A percentile compares a stretch with the other conserved stretches of the same genome.
Conservation (phyloP, 2,797 vertebrate species). For the Benthosema pterotum region DNA sequence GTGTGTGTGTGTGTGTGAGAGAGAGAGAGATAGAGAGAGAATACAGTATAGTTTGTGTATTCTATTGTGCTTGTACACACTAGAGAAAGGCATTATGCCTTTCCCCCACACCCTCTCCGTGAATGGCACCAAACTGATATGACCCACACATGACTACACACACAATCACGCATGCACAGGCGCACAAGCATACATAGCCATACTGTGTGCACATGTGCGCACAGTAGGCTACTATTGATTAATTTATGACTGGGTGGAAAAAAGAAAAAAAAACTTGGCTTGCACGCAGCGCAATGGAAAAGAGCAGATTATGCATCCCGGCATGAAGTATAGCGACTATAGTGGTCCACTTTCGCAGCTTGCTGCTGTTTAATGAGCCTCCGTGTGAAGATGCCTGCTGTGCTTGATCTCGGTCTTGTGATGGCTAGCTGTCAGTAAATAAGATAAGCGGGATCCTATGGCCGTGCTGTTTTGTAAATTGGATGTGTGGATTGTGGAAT, state of each 20-base stretch:
- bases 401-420: neutral
- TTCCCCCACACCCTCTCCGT: no score
- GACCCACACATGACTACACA: neutral
- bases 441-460: no score
- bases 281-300: conserved; percentile 23
- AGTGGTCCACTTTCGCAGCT: neutral
- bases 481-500: no score
- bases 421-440: neutral
- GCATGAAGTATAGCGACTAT: neutral
- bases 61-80: no score
- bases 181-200: neutral
- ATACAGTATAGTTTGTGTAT: no score
- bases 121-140: no score
- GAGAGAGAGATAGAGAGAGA: no score
- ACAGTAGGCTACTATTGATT: conserved; percentile 44
- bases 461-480: no score
- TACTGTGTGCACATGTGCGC: conserved; percentile 14
- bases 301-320: conserved; percentile 23
- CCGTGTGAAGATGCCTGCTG: conserved; percentile 14
- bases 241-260: conserved; percentile 28
- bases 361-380: conserved; percentile 8
- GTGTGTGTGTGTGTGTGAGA: no score
- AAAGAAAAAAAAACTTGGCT: conserved; percentile 40
- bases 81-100: no score
- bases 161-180: neutral